Evolutionary conservation across 2,113 vertebrate genomes (phyloP), one percentile per base, ranked within the genome.

Genomic region (Cheirogaleus medius): DNA sequence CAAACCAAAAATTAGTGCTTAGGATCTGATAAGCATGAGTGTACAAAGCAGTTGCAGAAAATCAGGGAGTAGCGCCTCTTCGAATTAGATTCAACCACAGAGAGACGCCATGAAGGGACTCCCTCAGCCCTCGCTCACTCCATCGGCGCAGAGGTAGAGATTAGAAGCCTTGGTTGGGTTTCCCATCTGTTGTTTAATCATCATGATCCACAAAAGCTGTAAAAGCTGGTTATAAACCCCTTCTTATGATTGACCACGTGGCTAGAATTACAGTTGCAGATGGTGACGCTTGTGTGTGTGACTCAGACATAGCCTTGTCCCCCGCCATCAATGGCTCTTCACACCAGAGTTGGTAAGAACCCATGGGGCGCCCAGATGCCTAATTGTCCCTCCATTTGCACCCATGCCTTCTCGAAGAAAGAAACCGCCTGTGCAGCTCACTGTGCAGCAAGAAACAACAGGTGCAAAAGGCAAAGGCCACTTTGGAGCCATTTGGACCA

Each of bases 121-220:
- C 90, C 66, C 86, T 77, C 87, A 85, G 78, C 42, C 92, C 42
- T 52, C 8, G 1, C 71, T 94, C 39, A 15, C 95, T 77, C 90
- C 63, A 11, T 88, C 93, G 44, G 78, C 0, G 42, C 90, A 90
- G 92, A 95, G 87, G 97, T 91, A 23, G 94, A 94, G 89, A 97
- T 96, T 96, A 85, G 92, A 95, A 95, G 89, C 94, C 97, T 95
- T 93, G 92, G 89, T 78, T 97, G 97, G 97, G 81, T 95, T 97
- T 97, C 94, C 97, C 97, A 98, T 98, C 98, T 97, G 98, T 96
- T 97, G 91, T 94, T 95, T 96, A 97, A 96, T 92, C 97, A 95
- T 96, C 90, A 12, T 7, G 80, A 97, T 66, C 94, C 92, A 60
- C 74, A 90, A 96, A 91, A 25, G 95, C 97, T 91, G 84, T 98